Conservation (phyloP, 2,113 vertebrate species). For the Pipra filicauda region DNA sequence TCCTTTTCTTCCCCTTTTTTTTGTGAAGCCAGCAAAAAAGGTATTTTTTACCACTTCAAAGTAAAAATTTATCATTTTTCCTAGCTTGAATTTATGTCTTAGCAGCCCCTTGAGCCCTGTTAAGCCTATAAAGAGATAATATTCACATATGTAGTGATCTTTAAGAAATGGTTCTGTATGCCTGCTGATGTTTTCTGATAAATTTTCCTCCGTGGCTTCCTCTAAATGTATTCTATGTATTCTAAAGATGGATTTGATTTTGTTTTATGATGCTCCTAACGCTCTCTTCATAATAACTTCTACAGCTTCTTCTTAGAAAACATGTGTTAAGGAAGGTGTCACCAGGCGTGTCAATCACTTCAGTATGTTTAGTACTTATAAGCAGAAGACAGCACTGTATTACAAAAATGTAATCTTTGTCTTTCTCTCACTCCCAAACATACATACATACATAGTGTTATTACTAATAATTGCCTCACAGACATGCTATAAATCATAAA, state of each 20-base stretch:
- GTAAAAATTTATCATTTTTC: neutral
- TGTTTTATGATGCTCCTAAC: neutral
- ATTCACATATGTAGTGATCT: neutral
- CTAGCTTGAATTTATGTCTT: neutral
- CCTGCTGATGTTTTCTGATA: neutral
- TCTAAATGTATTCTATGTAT: neutral
- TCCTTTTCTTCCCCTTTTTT: neutral
- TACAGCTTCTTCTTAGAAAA: neutral
- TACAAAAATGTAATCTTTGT: neutral
- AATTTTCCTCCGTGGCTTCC: neutral
- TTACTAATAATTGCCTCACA: slow-evolving; percentile 11
- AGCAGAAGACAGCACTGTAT: neutral
- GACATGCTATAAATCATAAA: slow-evolving; percentile 28
- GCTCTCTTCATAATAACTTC: neutral
- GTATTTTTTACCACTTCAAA: neutral
- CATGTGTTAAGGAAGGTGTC: neutral
- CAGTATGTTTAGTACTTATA: neutral
- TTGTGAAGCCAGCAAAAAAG: neutral
- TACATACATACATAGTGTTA: neutral
- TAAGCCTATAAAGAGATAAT: neutral
- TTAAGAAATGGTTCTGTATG: neutral
- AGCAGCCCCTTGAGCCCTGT: neutral
- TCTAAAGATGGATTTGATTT: neutral
- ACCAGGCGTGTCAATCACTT: neutral
- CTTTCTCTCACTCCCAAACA: neutral